A percentile compares a stretch with the other conserved stretches of the same genome.
These are phyloP conservation scores for Drosophila cracens DNA, from an alignment of 2,888 invertebrate genomes.

Conservation along the genomic window DNA sequence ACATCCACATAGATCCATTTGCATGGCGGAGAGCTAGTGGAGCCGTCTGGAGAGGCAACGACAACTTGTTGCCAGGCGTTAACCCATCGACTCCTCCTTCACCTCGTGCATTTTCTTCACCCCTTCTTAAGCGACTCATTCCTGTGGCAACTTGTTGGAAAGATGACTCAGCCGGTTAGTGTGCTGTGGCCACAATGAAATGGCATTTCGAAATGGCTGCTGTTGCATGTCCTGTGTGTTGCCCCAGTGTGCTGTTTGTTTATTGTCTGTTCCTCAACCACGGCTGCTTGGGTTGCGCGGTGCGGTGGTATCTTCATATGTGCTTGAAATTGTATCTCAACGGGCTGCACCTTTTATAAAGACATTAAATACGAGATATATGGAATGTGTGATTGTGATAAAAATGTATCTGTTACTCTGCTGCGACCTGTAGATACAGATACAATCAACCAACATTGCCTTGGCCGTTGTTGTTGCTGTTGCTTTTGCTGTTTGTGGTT, in stretches of 20 bases:
- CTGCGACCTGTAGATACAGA: slow-evolving; percentile 60
- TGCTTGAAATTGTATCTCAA: slow-evolving; percentile 65
- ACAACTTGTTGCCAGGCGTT: slow-evolving; percentile 70
- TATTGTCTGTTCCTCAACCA: slow-evolving; percentile 55
- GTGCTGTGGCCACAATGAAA: slow-evolving; percentile 69
- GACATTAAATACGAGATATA: slow-evolving; percentile 79
- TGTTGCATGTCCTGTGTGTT: slow-evolving; percentile 59
- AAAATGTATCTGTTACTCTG: slow-evolving; percentile 71
- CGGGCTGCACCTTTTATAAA: slow-evolving; percentile 76
- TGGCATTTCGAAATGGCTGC: slow-evolving; percentile 78
- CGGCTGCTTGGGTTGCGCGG: slow-evolving; percentile 8
- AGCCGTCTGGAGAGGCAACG: slow-evolving; percentile 45
- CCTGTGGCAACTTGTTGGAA: slow-evolving; percentile 37
- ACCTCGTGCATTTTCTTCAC: background rate
- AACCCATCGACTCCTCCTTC: slow-evolving; percentile 14
- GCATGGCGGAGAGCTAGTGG: slow-evolving; percentile 55
- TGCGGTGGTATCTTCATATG: slow-evolving; percentile 24
- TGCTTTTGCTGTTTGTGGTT: slow-evolving; percentile 63
- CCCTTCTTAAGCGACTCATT: background rate
- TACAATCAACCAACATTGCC: slow-evolving; percentile 49
- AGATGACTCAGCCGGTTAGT: slow-evolving; percentile 67
- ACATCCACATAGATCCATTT: slow-evolving; percentile 58
- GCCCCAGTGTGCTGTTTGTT: slow-evolving; percentile 34
- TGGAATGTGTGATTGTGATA: slow-evolving; percentile 76
- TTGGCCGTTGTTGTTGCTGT: slow-evolving; percentile 13